Evolutionary conservation across 2,113 vertebrate genomes (phyloP), one percentile per base, ranked within the genome.

Genomic region (Prionailurus viverrinus): DNA sequence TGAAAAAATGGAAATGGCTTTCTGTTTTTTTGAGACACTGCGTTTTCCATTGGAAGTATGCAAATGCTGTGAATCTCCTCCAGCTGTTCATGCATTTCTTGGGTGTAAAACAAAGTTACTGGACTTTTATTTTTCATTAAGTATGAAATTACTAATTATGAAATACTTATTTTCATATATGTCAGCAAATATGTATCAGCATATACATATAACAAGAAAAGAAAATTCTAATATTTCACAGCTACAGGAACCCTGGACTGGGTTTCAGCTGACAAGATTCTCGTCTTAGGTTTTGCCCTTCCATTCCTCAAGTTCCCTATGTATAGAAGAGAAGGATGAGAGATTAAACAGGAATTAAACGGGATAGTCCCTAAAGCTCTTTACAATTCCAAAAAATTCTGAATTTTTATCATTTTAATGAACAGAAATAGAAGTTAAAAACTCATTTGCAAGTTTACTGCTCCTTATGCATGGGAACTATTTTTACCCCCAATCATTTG

Each of bases 71-170:
- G 25, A 68, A 65, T 94, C 33, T 90, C 87, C 31, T 95, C 13
- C 27, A 89, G 14, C 55, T 93, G 4, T 63, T 96, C 74, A 55
- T 97, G 69, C 73, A 45, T 92, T 83, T 90, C n/a, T 69, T 41
- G 6, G 11, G 45, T 73, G 7, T 80, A 53, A 92, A 94, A 82
- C 39, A 55, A n/a, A 85, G n/a, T 80, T 63, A 79, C 19, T 78
- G 69, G 29, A 76, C 45, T 39, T 85, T 39, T 76, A 76, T n/a
- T 91, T 91, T 74, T 68, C 27, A 79, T 69, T 89, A 68, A 84
- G 51, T 94, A 69, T 88, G 41, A 78, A n/a, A 55, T 89, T 86
- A 80, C 94, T 95, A 71, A 83, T 96, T 95, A 71, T 41, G 19
- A 83, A 27, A 76, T 92, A 7, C 41, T 10, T 66, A 65, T 91